Conservation (phyloP, 35 echinoderm and acorn worm species). For the Heliocidaris erythrogramma region DNA sequence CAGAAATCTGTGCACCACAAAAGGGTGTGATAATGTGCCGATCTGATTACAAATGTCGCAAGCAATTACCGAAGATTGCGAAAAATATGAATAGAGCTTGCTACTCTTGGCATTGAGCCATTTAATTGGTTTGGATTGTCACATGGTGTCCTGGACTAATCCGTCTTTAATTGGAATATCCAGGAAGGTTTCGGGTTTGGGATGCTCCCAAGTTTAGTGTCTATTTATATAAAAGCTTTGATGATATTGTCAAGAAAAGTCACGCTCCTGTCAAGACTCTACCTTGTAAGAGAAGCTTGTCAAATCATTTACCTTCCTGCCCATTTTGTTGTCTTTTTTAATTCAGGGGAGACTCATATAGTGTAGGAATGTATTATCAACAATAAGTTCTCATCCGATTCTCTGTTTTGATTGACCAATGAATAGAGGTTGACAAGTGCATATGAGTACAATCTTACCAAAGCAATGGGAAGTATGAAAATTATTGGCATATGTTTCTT, state of each 20-base stretch:
- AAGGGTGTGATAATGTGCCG: not conserved
- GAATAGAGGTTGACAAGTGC: not conserved
- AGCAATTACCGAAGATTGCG: not conserved
- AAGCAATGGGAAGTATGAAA: not conserved
- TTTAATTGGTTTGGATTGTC: not conserved
- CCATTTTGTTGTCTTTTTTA: not conserved
- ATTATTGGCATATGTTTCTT: no score
- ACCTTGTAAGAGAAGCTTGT: not conserved
- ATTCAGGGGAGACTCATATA: not conserved
- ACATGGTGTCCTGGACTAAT: not conserved
- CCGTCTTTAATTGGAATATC: not conserved
- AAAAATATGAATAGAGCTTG: not conserved
- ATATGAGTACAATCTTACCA: not conserved
- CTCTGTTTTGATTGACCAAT: not conserved
- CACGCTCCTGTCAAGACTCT: not conserved
- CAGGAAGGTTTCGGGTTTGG: not conserved
- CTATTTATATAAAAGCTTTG: not conserved
- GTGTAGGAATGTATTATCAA: no score
- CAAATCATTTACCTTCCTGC: not conserved
- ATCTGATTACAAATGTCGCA: not conserved
- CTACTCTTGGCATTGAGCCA: not conserved
- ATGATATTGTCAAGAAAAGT: not conserved
- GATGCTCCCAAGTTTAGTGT: conserved; percentile 4
- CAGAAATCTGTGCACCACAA: not conserved
- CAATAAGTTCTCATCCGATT: not conserved